Evolutionary conservation across 2,888 invertebrate species (phyloP).

Genomic region (Lobophora halterata): DNA sequence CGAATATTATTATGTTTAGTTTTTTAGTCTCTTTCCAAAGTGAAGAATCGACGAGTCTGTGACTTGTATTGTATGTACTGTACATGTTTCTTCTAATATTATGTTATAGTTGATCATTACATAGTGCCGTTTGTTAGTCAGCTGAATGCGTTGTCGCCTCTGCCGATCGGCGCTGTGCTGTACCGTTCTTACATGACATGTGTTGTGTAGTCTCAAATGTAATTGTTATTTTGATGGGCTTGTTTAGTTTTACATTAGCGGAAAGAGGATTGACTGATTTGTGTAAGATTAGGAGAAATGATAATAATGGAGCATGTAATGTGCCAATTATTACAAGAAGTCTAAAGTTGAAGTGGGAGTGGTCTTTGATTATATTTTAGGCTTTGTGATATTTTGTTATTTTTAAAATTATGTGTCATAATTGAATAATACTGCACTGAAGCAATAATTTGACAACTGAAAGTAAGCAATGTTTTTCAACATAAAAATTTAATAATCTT

Average conservation of each 20-base stretch:
- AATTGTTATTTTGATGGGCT: constrained; percentile 55
- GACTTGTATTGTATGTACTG: too few species aligned
- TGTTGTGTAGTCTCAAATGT: constrained; percentile 69
- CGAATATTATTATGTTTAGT: constrained; percentile 74
- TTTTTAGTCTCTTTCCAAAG: constrained; percentile 77
- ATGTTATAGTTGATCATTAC: constrained; percentile 55
- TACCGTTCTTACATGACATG: constrained; percentile 44
- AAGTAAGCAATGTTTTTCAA: constrained; percentile 16
- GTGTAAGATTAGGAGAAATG: constrained; percentile 56
- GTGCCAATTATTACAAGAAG: constrained; percentile 57
- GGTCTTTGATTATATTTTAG: constrained; percentile 43
- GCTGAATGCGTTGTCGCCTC: constrained; percentile 56
- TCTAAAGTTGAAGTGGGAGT: constrained; percentile 36
- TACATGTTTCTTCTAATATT: constrained; percentile 63
- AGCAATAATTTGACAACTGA: constrained; percentile 51
- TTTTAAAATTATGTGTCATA: constrained; percentile 35
- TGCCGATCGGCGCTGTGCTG: constrained; percentile 68
- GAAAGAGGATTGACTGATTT: constrained; percentile 67
- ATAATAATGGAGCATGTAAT: constrained; percentile 55
- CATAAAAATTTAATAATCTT: constrained; percentile 7
- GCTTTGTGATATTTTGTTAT: constrained; percentile 51
- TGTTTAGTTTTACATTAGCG: constrained; percentile 50
- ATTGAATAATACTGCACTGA: constrained; percentile 38
- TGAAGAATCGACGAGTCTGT: constrained; percentile 78
- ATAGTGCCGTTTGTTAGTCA: constrained; percentile 52